phyloP scores from a whole-genome alignment of 2,888 invertebrate species.

The Zootermopsis nevadensis region DNA sequence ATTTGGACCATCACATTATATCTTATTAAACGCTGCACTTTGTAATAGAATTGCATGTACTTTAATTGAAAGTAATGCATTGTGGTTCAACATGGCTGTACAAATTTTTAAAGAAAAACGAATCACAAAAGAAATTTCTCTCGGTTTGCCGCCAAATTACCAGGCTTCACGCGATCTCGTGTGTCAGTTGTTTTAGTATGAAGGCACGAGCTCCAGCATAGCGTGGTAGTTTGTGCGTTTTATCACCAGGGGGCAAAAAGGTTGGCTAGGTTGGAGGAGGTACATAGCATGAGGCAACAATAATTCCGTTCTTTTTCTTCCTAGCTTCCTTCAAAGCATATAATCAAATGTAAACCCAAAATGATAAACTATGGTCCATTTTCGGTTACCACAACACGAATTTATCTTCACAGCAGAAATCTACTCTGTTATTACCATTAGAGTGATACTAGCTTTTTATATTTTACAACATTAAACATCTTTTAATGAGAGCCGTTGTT shows the following conservation, averaged over 20 bases:
- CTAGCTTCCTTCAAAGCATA: constrained; percentile 37
- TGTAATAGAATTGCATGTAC: no score
- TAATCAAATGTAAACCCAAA: constrained; percentile 42
- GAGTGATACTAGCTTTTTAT: constrained; percentile 33
- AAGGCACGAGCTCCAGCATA: constrained; percentile 40
- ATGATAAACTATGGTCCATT: constrained; percentile 38
- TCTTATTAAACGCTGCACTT: no score
- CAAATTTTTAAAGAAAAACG: not conserved
- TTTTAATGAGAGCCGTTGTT: constrained; percentile 22
- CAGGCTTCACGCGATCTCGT: constrained; percentile 41
- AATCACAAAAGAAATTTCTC: constrained; percentile 40
- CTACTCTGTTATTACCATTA: constrained; percentile 39
- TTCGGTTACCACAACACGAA: constrained; percentile 37
- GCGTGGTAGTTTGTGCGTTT: constrained; percentile 43
- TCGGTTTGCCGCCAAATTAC: constrained; percentile 43
- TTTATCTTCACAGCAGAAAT: constrained; percentile 41
- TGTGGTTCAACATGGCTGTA: constrained; percentile 19
- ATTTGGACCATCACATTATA: no score
- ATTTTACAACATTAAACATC: constrained; percentile 28
- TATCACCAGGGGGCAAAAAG: constrained; percentile 43
- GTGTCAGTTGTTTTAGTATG: constrained; percentile 36
- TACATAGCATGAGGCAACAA: constrained; percentile 35
- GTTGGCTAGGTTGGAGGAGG: constrained; percentile 31
- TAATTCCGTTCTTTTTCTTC: constrained; percentile 23
- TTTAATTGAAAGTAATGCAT: constrained; percentile 1